Conservation (phyloP, 2,888 invertebrate species). For the Itoplectis maculator region DNA sequence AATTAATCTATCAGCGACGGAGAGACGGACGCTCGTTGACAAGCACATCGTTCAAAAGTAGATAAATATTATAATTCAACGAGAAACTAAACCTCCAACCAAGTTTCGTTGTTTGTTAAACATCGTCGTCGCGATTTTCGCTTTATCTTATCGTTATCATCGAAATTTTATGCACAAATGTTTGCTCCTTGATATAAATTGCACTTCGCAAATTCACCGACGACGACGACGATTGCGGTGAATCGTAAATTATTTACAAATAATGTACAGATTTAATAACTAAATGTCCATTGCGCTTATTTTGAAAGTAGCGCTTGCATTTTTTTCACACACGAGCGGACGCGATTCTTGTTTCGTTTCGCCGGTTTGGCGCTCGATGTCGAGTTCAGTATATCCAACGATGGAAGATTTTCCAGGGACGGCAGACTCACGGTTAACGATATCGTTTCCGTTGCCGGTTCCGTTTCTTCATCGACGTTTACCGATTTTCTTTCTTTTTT, state of each 20-base stretch:
- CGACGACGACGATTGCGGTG: background rate
- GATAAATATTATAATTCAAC: too few relatives aligned
- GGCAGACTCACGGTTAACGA: conserved; percentile 56
- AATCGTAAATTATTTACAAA: conserved; percentile 8
- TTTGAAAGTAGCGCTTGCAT: conserved; percentile 72
- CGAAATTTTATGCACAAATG: background rate
- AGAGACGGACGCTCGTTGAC: background rate
- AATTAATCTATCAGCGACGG: background rate
- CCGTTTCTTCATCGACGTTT: conserved; percentile 34
- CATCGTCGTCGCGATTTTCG: conserved; percentile 24
- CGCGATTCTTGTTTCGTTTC: conserved; percentile 71
- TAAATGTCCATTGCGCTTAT: background rate
- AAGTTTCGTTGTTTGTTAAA: conserved; percentile 62
- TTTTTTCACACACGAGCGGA: conserved; percentile 73
- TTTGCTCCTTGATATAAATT: conserved; percentile 1
- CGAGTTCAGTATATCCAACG: conserved; percentile 65
- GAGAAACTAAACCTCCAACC: conserved; percentile 88
- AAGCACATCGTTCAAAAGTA: too few relatives aligned
- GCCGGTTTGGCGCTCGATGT: conserved; percentile 57
- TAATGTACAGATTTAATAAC: background rate
- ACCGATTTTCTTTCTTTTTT: conserved; percentile 42
- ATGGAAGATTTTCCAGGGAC: conserved; percentile 70
- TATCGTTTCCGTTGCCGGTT: conserved; percentile 60
- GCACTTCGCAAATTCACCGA: background rate
- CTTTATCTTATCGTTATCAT: conserved; percentile 25